Percentiles rank a stretch among this genome's conserved stretches.
phyloP scores from a whole-genome alignment of 1,140 invertebrate genomes.

The Drosophila funebris region DNA sequence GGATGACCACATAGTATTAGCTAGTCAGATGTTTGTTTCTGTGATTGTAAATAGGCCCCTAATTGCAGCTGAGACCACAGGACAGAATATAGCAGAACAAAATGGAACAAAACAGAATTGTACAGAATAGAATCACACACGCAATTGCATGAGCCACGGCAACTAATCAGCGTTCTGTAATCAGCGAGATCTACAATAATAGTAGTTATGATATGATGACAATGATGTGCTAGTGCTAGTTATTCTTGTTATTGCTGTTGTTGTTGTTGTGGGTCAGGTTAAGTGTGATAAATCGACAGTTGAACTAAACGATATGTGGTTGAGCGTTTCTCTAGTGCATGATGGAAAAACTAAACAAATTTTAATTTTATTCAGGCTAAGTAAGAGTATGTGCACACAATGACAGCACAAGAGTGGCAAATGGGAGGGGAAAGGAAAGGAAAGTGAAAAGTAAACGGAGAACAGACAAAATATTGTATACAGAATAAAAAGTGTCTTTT shows the following conservation, averaged over 20 bases:
- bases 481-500: conserved; percentile 77
- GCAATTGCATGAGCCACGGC: conserved; percentile 62
- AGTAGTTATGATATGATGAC: conserved; percentile 36
- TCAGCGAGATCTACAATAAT: conserved; percentile 56
- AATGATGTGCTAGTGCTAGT: conserved; percentile 50
- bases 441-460: conserved; percentile 10
- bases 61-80: conserved; percentile 38
- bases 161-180: conserved; percentile 71
- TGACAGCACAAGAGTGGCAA: not conserved
- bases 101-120: conserved; percentile 1
- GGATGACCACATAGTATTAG: conserved; percentile 8
- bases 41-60: conserved; percentile 59
- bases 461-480: conserved; percentile 25
- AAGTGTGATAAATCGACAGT: conserved; percentile 82
- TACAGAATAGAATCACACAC: conserved; percentile 42
- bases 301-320: conserved; percentile 69
- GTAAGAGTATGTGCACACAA: conserved; percentile 3
- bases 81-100: conserved; percentile 5
- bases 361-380: conserved; percentile 21
- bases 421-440: not conserved
- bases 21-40: conserved; percentile 33
- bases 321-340: not conserved
- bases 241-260: conserved; percentile 14
- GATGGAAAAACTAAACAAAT: conserved; percentile 3
- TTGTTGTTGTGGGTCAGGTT: conserved; percentile 38